Evolutionary conservation across 2,113 vertebrate genomes (phyloP), one percentile per base, ranked within the genome.

Genomic region (Hyaena hyaena): DNA sequence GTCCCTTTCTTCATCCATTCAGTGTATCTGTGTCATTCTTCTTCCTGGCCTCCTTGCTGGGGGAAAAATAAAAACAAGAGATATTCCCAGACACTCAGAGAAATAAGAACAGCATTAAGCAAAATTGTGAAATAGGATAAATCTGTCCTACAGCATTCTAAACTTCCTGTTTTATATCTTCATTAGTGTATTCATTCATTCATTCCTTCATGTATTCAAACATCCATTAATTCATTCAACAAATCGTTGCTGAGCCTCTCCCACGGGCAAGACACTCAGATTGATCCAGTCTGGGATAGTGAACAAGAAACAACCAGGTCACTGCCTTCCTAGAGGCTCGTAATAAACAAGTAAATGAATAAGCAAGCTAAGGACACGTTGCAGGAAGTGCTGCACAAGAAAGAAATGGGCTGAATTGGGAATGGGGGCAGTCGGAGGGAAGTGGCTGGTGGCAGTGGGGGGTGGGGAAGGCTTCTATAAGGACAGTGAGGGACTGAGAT

Each of bases 391-490:
- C 43, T 26, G 0, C 19, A 23, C 7, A 26, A 63, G 43, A 50
- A 63, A 53, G 58, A 58, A 63, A 19, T 33, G 24, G 10, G 14
- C 3, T n/a, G 26, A 61, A 53, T 9, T 48, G 16, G n/a, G 16
- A 5, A n/a, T 23, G 5, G 0, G 17, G 28, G 0, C 7, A 21
- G 14, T 16, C 7, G 4, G 16, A 50, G 3, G 45, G 28, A 16
- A 7, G 31, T 69, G 28, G 16, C 33, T 50, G 21, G 53, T 76
- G 39, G 31, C 4, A 26, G 11, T 58, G 71, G 73, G 15, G 35
- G 7, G 33, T 66, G 4, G 83, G 76, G 68, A 19, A 69, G 24
- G 5, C 10, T 58, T 66, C 81, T 77, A 0, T 14, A 35, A 73
- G 17, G 43, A 23, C 4, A 39, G 0, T 4, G 50, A 35, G 26